These are phyloP conservation scores for Actias luna DNA, from an alignment of 2,888 invertebrate genomes.

Conservation along the genomic window DNA sequence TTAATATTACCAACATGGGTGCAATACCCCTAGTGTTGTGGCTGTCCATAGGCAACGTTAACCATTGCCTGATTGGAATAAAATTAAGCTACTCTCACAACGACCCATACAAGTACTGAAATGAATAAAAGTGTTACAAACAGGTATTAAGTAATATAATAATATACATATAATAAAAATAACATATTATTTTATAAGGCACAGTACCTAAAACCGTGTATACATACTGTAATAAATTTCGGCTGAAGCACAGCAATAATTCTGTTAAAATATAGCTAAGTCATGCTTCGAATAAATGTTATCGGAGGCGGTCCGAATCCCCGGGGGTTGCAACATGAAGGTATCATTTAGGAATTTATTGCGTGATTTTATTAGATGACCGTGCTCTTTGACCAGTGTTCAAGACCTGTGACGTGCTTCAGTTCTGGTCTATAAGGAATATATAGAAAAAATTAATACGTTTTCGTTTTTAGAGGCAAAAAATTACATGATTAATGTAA, in stretches of 20 bases:
- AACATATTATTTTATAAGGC: not conserved
- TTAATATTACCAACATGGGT: too few species aligned
- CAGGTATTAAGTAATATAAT: too few species aligned
- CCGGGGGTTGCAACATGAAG: constrained; percentile 4
- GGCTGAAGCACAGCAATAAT: constrained; percentile 1
- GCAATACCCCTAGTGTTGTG: too few species aligned
- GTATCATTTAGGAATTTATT: constrained; percentile 10
- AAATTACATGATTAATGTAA: not conserved
- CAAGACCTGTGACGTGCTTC: not conserved
- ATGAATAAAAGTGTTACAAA: too few species aligned
- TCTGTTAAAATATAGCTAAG: constrained; percentile 5
- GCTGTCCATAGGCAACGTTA: too few species aligned
- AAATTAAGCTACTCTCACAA: too few species aligned
- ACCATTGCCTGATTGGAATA: too few species aligned
- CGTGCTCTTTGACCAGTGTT: not conserved
- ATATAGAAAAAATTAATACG: not conserved
- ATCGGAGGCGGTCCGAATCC: constrained; percentile 1
- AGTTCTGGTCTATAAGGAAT: not conserved
- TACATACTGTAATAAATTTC: constrained; percentile 4
- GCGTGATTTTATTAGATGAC: not conserved
- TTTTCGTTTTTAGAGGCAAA: not conserved
- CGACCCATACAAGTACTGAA: too few species aligned
- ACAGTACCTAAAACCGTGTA: not conserved
- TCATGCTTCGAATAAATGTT: constrained; percentile 4
- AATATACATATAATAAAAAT: not conserved